Percentiles rank a stretch among this genome's conserved stretches.
Conservation (phyloP, 2,797 vertebrate species). For the Clarias laeviceps region DNA sequence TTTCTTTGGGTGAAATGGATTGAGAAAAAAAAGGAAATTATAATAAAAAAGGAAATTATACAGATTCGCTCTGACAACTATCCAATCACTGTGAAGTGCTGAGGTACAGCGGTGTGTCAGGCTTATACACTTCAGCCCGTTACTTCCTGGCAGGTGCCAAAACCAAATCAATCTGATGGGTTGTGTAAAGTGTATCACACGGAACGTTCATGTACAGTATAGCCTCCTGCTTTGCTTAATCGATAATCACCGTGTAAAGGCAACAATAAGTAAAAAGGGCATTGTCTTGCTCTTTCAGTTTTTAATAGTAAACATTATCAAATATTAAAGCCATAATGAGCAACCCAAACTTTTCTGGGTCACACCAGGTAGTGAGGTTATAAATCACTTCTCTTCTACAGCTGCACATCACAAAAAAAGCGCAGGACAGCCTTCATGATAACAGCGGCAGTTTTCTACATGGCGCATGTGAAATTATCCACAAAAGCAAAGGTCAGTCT, state of each 20-base stretch:
- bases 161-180: neutral
- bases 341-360: neutral
- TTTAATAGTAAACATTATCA: neutral
- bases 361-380: neutral
- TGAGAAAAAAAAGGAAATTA: neutral
- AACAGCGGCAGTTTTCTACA: neutral
- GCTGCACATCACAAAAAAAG: neutral
- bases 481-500: neutral
- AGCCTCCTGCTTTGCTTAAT: neutral
- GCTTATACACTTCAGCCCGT: neutral
- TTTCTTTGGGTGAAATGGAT: neutral
- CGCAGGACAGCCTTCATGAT: neutral
- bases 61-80: neutral
- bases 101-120: neutral
- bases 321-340: neutral
- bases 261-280: neutral
- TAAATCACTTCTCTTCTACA: neutral
- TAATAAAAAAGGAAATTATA: neutral
- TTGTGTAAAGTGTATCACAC: neutral
- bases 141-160: neutral
- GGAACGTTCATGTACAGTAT: neutral
- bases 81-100: neutral
- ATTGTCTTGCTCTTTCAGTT: neutral
- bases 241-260: neutral
- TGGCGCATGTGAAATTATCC: neutral